These are phyloP conservation scores for Tetragonula clypearis DNA, from an alignment of 1,140 invertebrate species.

Conservation along the genomic window DNA sequence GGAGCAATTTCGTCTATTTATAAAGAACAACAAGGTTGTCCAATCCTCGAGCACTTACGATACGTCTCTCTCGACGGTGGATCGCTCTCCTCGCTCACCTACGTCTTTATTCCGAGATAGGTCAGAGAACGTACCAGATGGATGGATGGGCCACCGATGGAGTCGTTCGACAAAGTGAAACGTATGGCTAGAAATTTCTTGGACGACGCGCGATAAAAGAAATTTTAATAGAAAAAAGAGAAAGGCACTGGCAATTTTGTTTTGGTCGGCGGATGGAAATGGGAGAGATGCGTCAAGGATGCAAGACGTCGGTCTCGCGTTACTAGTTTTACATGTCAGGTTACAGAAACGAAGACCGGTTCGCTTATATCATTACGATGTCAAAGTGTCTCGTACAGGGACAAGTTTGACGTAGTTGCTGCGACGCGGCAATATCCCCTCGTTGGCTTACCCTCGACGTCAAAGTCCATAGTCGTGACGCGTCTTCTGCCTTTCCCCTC, in stretches of 20 bases:
- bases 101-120: background rate
- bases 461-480: conserved; percentile 45
- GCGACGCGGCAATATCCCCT: conserved; percentile 57
- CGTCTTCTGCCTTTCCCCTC: conserved; percentile 8
- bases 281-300: background rate
- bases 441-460: conserved; percentile 28
- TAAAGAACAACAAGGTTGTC: conserved; percentile 25
- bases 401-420: conserved; percentile 55
- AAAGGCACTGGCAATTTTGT: background rate
- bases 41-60: background rate
- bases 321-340: conserved; percentile 24
- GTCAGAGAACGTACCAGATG: background rate
- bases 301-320: background rate
- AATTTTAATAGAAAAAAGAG: background rate
- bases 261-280: background rate
- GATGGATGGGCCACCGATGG: background rate
- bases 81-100: background rate
- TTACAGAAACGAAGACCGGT: conserved; percentile 38
- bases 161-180: no score
- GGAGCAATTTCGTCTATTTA: conserved; percentile 47
- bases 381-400: conserved; percentile 57
- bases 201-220: background rate
- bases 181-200: background rate
- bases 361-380: conserved; percentile 56
- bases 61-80: background rate